Percentiles rank a stretch among this genome's conserved stretches.
These are phyloP conservation scores for Syngnathus floridae DNA, from an alignment of 2,113 vertebrate genomes.

Conservation along the genomic window DNA sequence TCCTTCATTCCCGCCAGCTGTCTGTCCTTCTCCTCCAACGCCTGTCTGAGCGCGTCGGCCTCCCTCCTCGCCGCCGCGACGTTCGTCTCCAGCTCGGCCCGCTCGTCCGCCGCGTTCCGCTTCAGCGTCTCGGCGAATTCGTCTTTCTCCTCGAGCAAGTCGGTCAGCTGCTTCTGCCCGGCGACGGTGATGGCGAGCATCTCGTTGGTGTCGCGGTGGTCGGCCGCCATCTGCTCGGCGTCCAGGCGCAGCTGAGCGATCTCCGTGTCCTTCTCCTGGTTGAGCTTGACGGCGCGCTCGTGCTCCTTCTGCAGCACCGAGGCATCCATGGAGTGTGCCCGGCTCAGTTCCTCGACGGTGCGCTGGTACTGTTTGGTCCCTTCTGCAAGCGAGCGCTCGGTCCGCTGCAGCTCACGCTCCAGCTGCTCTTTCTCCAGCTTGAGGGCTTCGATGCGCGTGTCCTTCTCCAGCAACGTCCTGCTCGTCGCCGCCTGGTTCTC, in stretches of 20 bases:
- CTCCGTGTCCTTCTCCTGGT: constrained; percentile 81
- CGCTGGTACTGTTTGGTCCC: constrained; percentile 76
- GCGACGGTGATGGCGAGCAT: constrained; percentile 80
- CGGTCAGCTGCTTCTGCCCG: constrained; percentile 84
- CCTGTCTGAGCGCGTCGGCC: constrained; percentile 69
- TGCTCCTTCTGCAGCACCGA: constrained; percentile 77
- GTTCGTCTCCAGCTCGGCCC: constrained; percentile 69
- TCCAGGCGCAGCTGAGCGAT: constrained; percentile 76
- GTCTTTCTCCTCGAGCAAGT: constrained; percentile 87
- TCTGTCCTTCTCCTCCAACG: constrained; percentile 85
- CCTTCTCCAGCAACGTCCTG: constrained; percentile 75
- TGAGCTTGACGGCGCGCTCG: constrained; percentile 73
- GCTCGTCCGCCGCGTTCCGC: constrained; percentile 67
- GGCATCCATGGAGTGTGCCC: constrained; percentile 69
- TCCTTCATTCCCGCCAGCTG: constrained; percentile 89
- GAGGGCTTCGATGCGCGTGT: constrained; percentile 75
- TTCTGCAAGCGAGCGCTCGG: constrained; percentile 70
- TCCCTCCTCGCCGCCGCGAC: constrained; percentile 57
- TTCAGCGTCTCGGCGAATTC: constrained; percentile 77
- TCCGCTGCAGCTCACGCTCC: constrained; percentile 73
- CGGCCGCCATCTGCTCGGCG: constrained; percentile 72
- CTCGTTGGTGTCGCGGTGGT: constrained; percentile 81
- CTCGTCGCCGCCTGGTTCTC: constrained; percentile 65
- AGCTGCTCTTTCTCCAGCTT: constrained; percentile 80
- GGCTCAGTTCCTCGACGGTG: constrained; percentile 77